Conservation (phyloP, 2,113 vertebrate species). For the Ibidorhyncha struthersii region DNA sequence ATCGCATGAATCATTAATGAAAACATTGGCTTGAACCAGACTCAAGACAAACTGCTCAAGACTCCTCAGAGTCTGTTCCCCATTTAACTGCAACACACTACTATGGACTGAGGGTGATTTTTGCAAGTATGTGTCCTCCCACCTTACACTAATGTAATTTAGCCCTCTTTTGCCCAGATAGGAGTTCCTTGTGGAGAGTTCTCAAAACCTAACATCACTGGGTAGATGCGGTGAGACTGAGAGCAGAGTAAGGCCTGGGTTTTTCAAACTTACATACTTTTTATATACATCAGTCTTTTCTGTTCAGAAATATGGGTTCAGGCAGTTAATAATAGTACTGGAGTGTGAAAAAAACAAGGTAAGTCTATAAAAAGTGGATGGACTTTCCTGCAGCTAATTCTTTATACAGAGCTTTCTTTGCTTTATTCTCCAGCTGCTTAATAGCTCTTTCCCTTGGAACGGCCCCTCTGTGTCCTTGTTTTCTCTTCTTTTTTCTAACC, state of each 20-base stretch:
- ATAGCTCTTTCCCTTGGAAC: slow-evolving; percentile 1
- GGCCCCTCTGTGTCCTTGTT: not conserved
- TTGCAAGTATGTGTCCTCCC: not conserved
- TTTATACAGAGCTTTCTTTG: not conserved
- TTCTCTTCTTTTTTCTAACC: not conserved
- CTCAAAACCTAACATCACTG: not conserved
- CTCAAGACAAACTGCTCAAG: not conserved
- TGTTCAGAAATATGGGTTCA: not conserved
- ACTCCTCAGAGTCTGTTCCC: not conserved
- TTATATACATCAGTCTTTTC: not conserved
- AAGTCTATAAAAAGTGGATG: not conserved
- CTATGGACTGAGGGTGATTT: not conserved
- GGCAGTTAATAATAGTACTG: not conserved
- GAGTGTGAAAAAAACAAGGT: not conserved
- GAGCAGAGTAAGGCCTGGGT: not conserved
- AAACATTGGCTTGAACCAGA: not conserved
- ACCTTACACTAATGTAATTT: not conserved
- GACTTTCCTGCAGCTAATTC: not conserved
- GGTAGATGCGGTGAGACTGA: not conserved
- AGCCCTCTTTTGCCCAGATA: not conserved
- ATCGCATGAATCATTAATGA: not conserved
- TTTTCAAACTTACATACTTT: not conserved
- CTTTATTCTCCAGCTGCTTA: not conserved
- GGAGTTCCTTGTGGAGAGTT: not conserved
- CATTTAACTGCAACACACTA: not conserved